A percentile compares a stretch with the other conserved stretches of the same genome.
phyloP scores from a whole-genome alignment of 23 tunicate species.

The Halocynthia roretzi region DNA sequence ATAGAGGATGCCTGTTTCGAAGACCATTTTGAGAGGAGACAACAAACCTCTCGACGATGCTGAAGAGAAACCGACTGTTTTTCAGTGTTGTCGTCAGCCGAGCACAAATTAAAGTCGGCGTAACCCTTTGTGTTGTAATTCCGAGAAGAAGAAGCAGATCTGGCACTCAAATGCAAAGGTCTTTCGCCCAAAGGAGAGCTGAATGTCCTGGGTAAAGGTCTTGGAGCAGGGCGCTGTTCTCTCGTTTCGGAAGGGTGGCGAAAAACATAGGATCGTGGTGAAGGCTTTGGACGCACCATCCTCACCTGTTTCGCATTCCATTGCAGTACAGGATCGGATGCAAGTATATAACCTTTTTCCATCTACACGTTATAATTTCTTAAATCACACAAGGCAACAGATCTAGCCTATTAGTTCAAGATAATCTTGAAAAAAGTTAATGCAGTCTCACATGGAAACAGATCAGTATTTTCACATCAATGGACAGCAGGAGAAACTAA shows the following conservation, averaged over 20 bases:
- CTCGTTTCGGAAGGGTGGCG: slow-evolving; percentile 5
- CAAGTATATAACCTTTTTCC: slow-evolving; percentile 8
- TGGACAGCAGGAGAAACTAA: no score
- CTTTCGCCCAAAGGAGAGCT: slow-evolving; percentile 13
- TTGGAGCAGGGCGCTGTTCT: slow-evolving; percentile 13
- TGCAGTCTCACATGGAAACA: neutral
- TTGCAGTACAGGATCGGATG: slow-evolving; percentile 7
- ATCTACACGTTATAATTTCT: neutral
- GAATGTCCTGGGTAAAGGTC: slow-evolving; percentile 14
- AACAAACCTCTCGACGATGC: slow-evolving; percentile 13
- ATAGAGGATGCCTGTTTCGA: no score
- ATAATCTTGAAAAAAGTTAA: neutral
- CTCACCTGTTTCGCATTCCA: neutral
- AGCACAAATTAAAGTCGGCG: neutral
- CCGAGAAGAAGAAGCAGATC: neutral
- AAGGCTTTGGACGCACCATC: slow-evolving; percentile 8
- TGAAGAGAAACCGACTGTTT: neutral
- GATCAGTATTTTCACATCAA: neutral
- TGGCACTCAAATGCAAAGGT: neutral
- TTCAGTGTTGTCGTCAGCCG: neutral
- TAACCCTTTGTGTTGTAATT: neutral
- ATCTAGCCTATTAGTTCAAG: neutral
- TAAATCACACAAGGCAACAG: neutral
- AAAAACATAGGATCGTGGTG: slow-evolving; percentile 4
- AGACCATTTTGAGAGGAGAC: neutral